Conservation (phyloP, 2,113 vertebrate genomes). For the Gorsachius goisagi region DNA sequence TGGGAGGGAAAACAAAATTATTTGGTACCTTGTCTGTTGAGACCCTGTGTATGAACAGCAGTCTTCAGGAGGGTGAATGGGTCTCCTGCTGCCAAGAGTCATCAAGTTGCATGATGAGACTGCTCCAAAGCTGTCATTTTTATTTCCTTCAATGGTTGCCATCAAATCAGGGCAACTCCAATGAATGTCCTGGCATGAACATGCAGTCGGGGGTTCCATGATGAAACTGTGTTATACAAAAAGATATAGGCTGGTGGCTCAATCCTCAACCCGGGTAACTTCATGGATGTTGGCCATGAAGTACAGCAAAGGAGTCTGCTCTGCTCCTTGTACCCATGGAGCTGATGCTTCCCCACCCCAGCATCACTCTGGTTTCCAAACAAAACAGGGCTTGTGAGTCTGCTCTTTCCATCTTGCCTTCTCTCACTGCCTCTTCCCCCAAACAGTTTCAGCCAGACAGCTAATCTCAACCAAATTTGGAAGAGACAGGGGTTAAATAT, state of each 20-base stretch:
- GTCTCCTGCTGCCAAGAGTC: neutral
- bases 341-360: neutral
- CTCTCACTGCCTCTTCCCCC: neutral
- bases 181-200: neutral
- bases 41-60: neutral
- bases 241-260: fast-evolving
- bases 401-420: neutral
- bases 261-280: neutral
- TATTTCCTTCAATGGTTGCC: neutral
- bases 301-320: neutral
- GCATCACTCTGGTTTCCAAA: fast-evolving
- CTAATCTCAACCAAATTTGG: neutral
- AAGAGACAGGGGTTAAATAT: neutral
- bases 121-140: neutral
- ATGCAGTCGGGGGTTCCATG: neutral
- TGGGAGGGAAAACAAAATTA: neutral
- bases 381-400: neutral
- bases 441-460: neutral
- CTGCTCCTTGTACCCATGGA: neutral
- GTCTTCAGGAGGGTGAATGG: neutral
- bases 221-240: neutral
- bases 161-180: neutral
- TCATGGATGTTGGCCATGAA: neutral
- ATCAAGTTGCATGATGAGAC: neutral
- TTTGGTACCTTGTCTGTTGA: neutral